Conservation (phyloP, 1,140 invertebrate species). For the Ctenoplectra terminalis region DNA sequence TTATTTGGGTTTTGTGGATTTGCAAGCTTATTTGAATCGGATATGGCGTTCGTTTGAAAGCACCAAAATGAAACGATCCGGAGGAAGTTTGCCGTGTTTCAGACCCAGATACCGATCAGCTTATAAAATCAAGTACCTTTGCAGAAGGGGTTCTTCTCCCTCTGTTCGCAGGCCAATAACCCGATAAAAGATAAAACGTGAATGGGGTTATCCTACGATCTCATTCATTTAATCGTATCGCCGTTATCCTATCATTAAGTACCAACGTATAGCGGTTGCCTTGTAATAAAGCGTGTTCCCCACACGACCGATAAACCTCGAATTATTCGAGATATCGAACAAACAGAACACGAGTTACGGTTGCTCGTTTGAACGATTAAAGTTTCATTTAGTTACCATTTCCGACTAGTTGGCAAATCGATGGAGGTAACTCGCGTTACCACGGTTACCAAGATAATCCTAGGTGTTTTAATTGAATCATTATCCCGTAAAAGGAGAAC, state of each 20-base stretch:
- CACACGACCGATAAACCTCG: not conserved
- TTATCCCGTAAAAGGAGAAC: constrained; percentile 25
- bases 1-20: too few relatives aligned
- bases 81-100: not conserved
- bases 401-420: not conserved
- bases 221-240: constrained; percentile 45
- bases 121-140: constrained; percentile 11
- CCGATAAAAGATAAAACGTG: constrained; percentile 30
- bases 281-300: not conserved
- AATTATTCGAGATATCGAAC: constrained; percentile 15
- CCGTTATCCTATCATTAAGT: constrained; percentile 56
- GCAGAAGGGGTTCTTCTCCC: not conserved
- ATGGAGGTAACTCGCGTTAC: not conserved
- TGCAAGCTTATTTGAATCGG: too few relatives aligned
- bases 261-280: not conserved
- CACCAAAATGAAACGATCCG: not conserved
- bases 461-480: constrained; percentile 29
- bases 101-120: constrained; percentile 1
- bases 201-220: constrained; percentile 52
- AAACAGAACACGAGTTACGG: not conserved
- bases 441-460: constrained; percentile 28
- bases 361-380: not conserved
- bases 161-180: constrained; percentile 4
- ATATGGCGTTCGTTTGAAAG: not conserved
- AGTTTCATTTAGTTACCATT: not conserved